A percentile compares a stretch with the other conserved stretches of the same genome.
phyloP scores from a whole-genome alignment of 35 echinoderm and acorn worm species.

The Hemicentrotus pulcherrimus region DNA sequence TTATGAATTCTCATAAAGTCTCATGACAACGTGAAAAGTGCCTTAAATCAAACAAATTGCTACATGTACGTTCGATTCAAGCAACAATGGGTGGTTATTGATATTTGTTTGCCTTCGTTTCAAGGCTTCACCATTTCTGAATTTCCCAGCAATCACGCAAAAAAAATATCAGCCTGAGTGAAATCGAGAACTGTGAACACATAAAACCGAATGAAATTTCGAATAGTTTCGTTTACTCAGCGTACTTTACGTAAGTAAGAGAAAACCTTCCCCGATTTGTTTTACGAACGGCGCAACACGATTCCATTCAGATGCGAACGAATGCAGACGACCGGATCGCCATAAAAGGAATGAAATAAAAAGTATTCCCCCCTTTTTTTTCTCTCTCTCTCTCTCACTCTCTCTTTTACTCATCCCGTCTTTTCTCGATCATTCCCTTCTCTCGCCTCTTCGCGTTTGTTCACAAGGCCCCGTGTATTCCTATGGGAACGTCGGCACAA shows the following conservation, averaged over 20 bases:
- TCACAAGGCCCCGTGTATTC: not conserved
- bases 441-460: not conserved
- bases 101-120: not conserved
- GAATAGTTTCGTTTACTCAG: conserved; percentile 33
- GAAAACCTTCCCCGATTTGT: not conserved
- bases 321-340: not conserved
- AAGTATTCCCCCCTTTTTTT: not conserved
- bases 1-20: too few relatives aligned
- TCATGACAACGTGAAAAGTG: too few relatives aligned
- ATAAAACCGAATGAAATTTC: conserved; percentile 20
- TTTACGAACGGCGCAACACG: not conserved
- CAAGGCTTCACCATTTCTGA: not conserved
- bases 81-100: not conserved
- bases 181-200: conserved; percentile 15
- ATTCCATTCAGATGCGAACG: not conserved
- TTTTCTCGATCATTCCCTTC: not conserved
- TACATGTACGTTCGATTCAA: not conserved
- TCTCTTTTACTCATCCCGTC: not conserved
- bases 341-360: not conserved
- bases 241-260: conserved; percentile 10
- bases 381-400: not conserved
- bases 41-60: not conserved
- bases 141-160: not conserved
- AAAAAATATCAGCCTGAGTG: not conserved
- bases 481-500: conserved; percentile 33